Conservation (phyloP, 2,888 invertebrate species). For the Leptinotarsa tumamoca region DNA sequence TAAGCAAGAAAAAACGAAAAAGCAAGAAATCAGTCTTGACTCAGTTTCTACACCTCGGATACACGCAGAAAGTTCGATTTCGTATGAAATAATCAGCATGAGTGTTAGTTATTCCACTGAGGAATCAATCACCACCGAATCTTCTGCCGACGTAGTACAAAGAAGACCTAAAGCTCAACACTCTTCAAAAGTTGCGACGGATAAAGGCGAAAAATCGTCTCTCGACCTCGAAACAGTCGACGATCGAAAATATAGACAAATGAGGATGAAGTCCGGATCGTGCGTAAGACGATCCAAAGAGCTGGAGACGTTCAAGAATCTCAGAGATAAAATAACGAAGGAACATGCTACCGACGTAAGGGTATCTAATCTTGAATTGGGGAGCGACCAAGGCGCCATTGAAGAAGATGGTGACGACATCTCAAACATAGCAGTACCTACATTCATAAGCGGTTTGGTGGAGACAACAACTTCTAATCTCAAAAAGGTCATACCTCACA, state of each 20-base stretch:
- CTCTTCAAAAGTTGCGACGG: background rate
- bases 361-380: background rate
- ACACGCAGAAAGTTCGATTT: background rate
- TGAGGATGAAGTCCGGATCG: background rate
- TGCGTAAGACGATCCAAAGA: background rate
- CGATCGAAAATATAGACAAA: background rate
- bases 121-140: constrained; percentile 18
- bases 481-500: constrained; percentile 12
- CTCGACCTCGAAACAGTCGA: background rate
- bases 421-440: background rate
- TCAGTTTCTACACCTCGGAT: background rate
- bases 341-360: background rate
- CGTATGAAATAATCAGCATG: constrained; percentile 38
- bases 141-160: background rate
- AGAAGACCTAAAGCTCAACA: background rate
- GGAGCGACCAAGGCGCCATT: background rate
- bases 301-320: constrained; percentile 10
- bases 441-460: constrained; percentile 17
- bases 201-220: background rate
- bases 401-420: background rate
- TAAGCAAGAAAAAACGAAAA: background rate
- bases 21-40: background rate
- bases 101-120: constrained; percentile 41
- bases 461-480: background rate
- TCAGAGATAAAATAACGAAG: constrained; percentile 18